A percentile compares a stretch with the other conserved stretches of the same genome.
phyloP scores from a whole-genome alignment of 2,113 vertebrate genomes.

The Rhinopomastus cyanomelas region DNA sequence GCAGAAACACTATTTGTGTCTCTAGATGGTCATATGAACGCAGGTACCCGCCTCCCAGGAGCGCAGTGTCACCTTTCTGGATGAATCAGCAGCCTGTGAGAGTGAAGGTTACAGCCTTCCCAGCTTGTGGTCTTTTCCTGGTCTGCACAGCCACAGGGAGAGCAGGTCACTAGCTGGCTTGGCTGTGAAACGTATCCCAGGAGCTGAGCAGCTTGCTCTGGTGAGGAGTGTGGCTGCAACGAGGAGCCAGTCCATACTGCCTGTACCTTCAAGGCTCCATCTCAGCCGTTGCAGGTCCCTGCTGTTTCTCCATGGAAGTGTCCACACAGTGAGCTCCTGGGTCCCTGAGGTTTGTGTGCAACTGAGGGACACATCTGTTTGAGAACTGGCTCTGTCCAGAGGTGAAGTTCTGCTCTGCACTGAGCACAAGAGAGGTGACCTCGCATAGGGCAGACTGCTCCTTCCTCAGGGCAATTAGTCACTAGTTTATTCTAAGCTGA shows the following conservation, averaged over 20 bases:
- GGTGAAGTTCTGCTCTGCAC: neutral
- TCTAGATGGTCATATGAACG: neutral
- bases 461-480: neutral
- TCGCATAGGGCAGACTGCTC: neutral
- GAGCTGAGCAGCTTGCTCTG: neutral
- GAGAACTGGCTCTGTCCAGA: neutral
- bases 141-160: neutral
- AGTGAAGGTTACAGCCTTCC: neutral
- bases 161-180: neutral
- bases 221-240: neutral
- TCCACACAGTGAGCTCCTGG: neutral
- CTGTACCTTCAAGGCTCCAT: neutral
- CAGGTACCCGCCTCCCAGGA: neutral
- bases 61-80: neutral
- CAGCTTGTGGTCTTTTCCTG: neutral
- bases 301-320: neutral
- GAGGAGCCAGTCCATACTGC: neutral
- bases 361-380: neutral
- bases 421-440: neutral
- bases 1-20: fast-evolving
- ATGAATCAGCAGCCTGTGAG: conserved; percentile 7
- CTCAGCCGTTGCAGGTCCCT: neutral
- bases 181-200: neutral
- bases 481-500: neutral
- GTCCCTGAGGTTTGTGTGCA: neutral